These are phyloP conservation scores for Micromussa lordhowensis DNA, from an alignment of 92 coral and sea anemone genomes.

Conservation along the genomic window DNA sequence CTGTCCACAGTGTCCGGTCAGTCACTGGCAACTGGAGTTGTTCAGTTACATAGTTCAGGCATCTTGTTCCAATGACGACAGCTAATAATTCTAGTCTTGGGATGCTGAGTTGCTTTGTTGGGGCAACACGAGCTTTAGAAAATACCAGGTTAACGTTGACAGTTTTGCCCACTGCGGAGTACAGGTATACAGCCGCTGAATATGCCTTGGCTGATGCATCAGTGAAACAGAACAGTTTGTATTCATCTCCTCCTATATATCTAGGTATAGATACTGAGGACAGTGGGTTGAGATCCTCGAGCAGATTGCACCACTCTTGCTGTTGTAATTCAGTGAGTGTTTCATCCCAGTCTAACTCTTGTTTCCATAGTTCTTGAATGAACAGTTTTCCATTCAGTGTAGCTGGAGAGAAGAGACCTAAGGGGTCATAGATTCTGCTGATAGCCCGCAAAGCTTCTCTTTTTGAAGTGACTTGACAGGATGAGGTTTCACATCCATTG, in stretches of 20 bases:
- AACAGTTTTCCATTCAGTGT: conserved; percentile 40
- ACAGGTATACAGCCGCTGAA: conserved; percentile 29
- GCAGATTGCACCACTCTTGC: conserved; percentile 16
- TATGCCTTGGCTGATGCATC: conserved; percentile 13
- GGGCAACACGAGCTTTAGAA: conserved; percentile 30
- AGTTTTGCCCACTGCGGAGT: conserved; percentile 17
- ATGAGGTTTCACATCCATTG: conserved; percentile 1
- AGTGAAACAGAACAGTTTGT: conserved; percentile 29
- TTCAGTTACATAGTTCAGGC: conserved; percentile 25
- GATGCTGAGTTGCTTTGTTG: conserved; percentile 31
- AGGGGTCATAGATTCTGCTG: conserved; percentile 17
- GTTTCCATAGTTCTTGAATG: conserved; percentile 41
- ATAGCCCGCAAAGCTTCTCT: conserved; percentile 4
- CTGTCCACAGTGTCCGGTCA: conserved; percentile 18
- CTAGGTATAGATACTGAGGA: background rate
- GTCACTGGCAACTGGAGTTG: conserved; percentile 21
- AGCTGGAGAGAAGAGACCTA: conserved; percentile 29
- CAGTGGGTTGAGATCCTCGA: background rate
- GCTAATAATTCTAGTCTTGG: conserved; percentile 31
- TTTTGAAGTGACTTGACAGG: background rate
- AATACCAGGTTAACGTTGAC: conserved; percentile 30
- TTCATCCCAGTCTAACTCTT: conserved; percentile 30
- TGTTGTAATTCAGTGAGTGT: conserved; percentile 10
- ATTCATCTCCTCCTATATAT: background rate
- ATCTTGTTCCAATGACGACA: conserved; percentile 22